Evolutionary conservation across 2,888 invertebrate species (phyloP).

Genomic region (Conistra vaccinii): DNA sequence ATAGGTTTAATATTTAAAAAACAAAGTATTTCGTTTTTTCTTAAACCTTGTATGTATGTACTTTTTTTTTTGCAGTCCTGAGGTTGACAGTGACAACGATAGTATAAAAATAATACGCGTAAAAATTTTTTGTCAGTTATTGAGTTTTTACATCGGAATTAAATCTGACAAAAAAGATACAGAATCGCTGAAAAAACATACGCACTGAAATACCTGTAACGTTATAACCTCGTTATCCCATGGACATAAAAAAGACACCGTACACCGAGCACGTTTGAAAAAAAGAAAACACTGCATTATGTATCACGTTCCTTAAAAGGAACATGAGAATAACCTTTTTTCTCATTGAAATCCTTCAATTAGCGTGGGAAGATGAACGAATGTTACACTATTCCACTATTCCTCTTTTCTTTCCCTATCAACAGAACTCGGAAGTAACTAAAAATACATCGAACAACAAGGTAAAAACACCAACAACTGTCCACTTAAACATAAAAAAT

Average conservation of each 20-base stretch:
- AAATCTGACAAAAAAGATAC: not conserved
- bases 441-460: constrained; percentile 29
- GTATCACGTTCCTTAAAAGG: constrained; percentile 17
- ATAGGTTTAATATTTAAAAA: not conserved
- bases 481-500: constrained; percentile 49
- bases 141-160: not conserved
- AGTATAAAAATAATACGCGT: not conserved
- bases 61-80: not conserved
- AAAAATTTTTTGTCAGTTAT: not conserved
- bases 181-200: not conserved
- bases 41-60: too few relatives aligned
- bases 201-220: not conserved
- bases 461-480: constrained; percentile 35
- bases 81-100: not conserved
- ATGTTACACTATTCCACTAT: constrained; percentile 32
- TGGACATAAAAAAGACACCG: not conserved
- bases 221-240: constrained; percentile 10
- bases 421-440: constrained; percentile 2
- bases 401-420: constrained; percentile 1
- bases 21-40: too few relatives aligned
- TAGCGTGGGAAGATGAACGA: constrained; percentile 46
- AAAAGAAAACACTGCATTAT: constrained; percentile 21
- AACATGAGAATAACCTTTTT: constrained; percentile 43
- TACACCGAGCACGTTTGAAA: not conserved
- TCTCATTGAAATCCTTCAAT: constrained; percentile 50